Base-by-base conservation (phyloP, 2,888 invertebrate genomes). In the Sarcophaga variegata region DNA sequence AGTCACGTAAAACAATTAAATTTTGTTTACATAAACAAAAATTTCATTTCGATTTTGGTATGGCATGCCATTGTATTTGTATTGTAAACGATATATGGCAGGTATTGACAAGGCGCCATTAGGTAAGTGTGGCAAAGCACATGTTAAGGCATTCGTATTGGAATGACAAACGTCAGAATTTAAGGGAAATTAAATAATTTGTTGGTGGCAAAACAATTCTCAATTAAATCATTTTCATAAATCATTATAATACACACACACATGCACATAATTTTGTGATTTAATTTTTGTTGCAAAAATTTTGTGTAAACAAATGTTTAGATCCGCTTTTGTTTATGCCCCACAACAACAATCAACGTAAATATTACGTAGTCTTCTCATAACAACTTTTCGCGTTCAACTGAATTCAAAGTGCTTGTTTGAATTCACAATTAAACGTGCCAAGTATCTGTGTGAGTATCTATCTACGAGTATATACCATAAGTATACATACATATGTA, bases 1-100 rank as follows among this genome's bases (percentile, higher is more conserved):
- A 75, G 81, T 87, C 86, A 87, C 86, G 81, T 81, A 79, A 63
- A 74, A 71, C 83, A 79, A 83, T 81, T 81, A 67, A 81, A 71
- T 81, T 49, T 81, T 62, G 74, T 74, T 77, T 45, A 63, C 54
- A 84, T 49, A 64, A 47, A 78, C 59, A 60, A 66, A 75, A 60
- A 62, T 67, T 37, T 6, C 11, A 3, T 27, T 72, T 79, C 27
- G 37, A 22, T 47, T 49, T 60, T 22, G 10, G 8, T 74, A 54
- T 54, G 12, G 1, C 17, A 12, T 1, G 14, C 4, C 54, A 54
- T 54, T 54, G 37, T 10, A 37, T 8, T 37, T 37, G 8, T 37
- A 54, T 54, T 70, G 69, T 71, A 22, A 60, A 27, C 17, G 20
- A 47, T 67, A 37, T 37, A 10, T 37, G 37, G 0, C 49, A 67